Evolutionary conservation across 2,888 invertebrate species (phyloP), one percentile per base, ranked within the genome.

Genomic region (Leucania comma): DNA sequence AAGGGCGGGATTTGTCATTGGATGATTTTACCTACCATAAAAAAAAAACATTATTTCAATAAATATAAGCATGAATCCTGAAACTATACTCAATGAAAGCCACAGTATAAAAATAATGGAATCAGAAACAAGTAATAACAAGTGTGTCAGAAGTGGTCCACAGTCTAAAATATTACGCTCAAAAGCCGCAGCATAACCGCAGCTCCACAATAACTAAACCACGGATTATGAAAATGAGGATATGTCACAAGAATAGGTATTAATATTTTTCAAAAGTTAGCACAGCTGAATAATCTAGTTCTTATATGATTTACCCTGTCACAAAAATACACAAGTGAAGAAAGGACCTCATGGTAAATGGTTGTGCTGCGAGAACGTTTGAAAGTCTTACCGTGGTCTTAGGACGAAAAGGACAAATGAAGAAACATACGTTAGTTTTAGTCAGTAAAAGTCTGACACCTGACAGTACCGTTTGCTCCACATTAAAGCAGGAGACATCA

Each of bases 111-210:
- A 64, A 75, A 75, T 61, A 81, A 78, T 68, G 26, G 56, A 70
- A 62, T 48, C 56, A 32, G 63, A 64, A 54, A 65, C 65, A 77
- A 73, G 81, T 68, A 74, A 79, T 80, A 77, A 80, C 61, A 68
- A 71, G 64, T 46, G 38, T 75, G 64, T 75, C 80, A 72, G 46
- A 72, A 75, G 68, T 79, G 71, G 80, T 26, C 67, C 68, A 72
- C 76, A 75, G 68, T 51, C 64, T 80, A 79, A 80, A 79, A 62
- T 80, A 80, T 79, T 68, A 68, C 80, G 63, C 29, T 75, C 46
- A 72, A 71, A 78, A 80, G 68, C 75, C 66, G 56, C 74, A 78
- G 32, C 53, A 24, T 35, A 50, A 75, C 78, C 78, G 57, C 71
- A 64, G 80, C 59, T 59, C 68, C 58, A 68, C 64, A 67, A 62